Percentiles rank a stretch among this genome's conserved stretches.
Conservation (phyloP, 2,888 invertebrate genomes). For the Drosophila infuscata region DNA sequence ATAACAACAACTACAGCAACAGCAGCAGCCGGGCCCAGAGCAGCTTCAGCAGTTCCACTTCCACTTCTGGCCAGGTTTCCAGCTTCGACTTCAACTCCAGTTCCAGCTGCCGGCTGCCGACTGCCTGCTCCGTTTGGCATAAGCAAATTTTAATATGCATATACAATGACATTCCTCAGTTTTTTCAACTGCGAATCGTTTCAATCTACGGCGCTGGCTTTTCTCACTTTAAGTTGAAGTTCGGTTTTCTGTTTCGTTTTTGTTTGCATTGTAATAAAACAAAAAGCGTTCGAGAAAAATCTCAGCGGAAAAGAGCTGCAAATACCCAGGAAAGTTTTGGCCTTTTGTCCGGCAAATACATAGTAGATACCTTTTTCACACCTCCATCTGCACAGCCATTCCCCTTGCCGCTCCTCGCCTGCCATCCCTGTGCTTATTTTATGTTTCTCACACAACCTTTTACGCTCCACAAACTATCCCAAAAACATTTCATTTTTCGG, state of each 20-base stretch:
- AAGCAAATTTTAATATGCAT: conserved; percentile 78
- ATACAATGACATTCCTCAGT: conserved; percentile 57
- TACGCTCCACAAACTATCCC: conserved; percentile 60
- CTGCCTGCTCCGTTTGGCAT: conserved; percentile 33
- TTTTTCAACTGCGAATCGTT: conserved; percentile 29
- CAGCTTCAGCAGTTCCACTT: conserved; percentile 29
- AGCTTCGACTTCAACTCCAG: conserved; percentile 9
- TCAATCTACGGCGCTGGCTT: conserved; percentile 69
- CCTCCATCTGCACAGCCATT: conserved; percentile 40
- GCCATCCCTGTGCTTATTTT: conserved; percentile 4
- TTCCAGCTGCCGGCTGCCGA: conserved; percentile 10
- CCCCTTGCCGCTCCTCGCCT: background rate
- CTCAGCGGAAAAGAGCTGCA: conserved; percentile 59
- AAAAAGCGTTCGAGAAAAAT: conserved; percentile 53
- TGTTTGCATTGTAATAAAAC: conserved; percentile 67
- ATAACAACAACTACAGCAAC: conserved; percentile 9
- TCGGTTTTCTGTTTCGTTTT: conserved; percentile 14
- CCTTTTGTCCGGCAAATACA: conserved; percentile 50
- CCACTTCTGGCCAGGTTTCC: conserved; percentile 13
- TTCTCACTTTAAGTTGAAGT: conserved; percentile 58
- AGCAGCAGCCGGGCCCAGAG: conserved; percentile 11
- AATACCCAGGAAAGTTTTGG: conserved; percentile 46
- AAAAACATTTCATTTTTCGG: conserved; percentile 37
- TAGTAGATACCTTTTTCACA: conserved; percentile 65
- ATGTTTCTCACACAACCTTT: conserved; percentile 37